phyloP scores from a whole-genome alignment of 2,797 vertebrate species.

The Lagorchestes hirsutus region DNA sequence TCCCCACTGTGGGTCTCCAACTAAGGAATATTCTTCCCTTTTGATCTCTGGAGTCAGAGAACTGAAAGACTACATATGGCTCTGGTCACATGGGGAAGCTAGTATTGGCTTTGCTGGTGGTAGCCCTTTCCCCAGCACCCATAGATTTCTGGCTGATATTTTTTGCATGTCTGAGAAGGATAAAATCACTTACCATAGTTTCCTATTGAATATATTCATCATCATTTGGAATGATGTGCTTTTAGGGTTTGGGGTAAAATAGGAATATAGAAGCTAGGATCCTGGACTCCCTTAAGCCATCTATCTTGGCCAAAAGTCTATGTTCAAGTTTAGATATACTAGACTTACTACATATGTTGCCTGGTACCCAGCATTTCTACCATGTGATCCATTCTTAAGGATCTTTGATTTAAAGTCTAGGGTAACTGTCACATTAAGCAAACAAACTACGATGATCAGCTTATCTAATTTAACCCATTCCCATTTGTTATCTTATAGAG shows the following conservation, averaged over 20 bases:
- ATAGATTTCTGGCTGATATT: background rate
- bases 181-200: background rate
- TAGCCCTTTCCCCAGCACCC: background rate
- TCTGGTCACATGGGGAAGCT: background rate
- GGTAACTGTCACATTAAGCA: background rate
- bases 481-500: background rate
- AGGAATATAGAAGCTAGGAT: no score
- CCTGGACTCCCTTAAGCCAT: background rate
- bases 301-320: background rate
- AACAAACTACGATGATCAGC: background rate
- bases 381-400: no score
- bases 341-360: no score
- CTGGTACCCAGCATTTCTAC: no score
- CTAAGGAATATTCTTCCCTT: background rate
- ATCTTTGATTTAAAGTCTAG: no score
- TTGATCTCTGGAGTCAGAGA: background rate
- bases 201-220: background rate
- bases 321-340: background rate
- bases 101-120: background rate
- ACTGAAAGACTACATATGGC: background rate
- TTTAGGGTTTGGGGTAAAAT: background rate
- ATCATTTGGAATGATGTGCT: background rate
- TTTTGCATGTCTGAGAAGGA: no score
- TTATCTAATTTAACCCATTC: conserved; percentile 9
- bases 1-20: background rate